A percentile compares a stretch with the other conserved stretches of the same genome.
Conservation (phyloP, 92 coral and sea anemone genomes). For the Palythoa caribaeorum region DNA sequence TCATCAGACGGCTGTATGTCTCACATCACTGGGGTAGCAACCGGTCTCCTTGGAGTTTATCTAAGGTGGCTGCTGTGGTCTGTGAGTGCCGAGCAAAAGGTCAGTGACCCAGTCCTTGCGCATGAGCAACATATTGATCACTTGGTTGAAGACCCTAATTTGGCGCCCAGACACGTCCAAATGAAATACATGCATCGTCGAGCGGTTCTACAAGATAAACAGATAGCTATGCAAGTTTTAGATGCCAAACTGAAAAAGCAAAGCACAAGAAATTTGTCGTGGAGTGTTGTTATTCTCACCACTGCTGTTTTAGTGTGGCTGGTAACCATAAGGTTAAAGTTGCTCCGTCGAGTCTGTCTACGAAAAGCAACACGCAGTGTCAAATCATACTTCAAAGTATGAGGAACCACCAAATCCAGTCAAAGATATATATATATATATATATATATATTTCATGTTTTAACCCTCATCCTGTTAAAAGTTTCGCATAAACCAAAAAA, state of each 20-base stretch:
- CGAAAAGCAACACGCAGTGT: background rate
- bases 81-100: constrained; percentile 11
- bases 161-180: background rate
- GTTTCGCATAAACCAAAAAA: no score
- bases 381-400: background rate
- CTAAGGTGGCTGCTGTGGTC: constrained; percentile 71
- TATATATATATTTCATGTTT: no score
- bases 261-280: constrained; percentile 1
- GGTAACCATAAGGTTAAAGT: background rate
- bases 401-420: no score
- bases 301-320: background rate
- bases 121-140: constrained; percentile 18
- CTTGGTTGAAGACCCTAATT: background rate
- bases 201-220: constrained; percentile 7
- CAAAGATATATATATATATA: no score
- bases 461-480: no score
- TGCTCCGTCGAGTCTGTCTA: background rate
- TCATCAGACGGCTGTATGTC: constrained; percentile 84
- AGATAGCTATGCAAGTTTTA: background rate
- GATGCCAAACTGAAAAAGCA: background rate
- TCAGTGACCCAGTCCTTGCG: constrained; percentile 21
- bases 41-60: constrained; percentile 82
- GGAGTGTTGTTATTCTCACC: background rate
- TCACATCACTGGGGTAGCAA: constrained; percentile 88
- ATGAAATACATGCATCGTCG: constrained; percentile 6